Percentiles rank a stretch among this genome's conserved stretches.
Evolutionary conservation across 37 sponge, comb jelly and placozoan genomes (phyloP).

Genomic region (Corticium candelabrum): DNA sequence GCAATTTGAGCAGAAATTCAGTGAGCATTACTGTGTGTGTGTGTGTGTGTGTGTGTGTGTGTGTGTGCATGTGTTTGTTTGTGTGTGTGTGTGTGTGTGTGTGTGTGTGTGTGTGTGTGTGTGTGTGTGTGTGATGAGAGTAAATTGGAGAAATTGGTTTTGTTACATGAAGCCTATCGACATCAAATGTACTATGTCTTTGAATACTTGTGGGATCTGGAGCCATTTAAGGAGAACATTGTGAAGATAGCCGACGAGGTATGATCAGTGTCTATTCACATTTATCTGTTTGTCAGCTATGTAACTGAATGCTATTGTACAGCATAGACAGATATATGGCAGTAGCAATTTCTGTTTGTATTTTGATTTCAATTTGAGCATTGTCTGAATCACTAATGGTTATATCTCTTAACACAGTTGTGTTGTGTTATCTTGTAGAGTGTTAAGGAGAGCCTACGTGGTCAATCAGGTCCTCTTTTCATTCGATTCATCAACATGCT

Average conservation of each 20-base stretch:
- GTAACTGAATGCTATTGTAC: too few species aligned
- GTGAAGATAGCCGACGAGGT: slow-evolving; percentile 48
- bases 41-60: slow-evolving; percentile 5
- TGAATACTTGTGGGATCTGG: slow-evolving; percentile 47
- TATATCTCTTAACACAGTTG: too few species aligned
- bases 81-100: too few species aligned
- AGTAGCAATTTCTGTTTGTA: too few species aligned
- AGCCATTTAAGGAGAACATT: slow-evolving; percentile 41
- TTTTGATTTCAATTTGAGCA: too few species aligned
- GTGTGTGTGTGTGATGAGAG: too few species aligned
- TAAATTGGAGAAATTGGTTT: not conserved
- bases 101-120: too few species aligned
- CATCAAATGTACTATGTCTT: slow-evolving; percentile 77
- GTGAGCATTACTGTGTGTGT: slow-evolving; percentile 19
- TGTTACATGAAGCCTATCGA: slow-evolving; percentile 73
- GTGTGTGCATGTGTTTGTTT: too few species aligned
- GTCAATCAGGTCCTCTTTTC: slow-evolving; percentile 10
- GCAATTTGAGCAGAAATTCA: slow-evolving; percentile 85
- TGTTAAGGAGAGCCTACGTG: not conserved
- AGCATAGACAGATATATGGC: too few species aligned
- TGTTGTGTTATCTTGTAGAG: not conserved
- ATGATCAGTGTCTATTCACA: too few species aligned
- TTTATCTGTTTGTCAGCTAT: too few species aligned
- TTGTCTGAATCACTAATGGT: too few species aligned
- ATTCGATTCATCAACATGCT: slow-evolving; percentile 87